These are phyloP conservation scores for Cylloceria caligata DNA, from an alignment of 2,888 invertebrate species.

Conservation along the genomic window DNA sequence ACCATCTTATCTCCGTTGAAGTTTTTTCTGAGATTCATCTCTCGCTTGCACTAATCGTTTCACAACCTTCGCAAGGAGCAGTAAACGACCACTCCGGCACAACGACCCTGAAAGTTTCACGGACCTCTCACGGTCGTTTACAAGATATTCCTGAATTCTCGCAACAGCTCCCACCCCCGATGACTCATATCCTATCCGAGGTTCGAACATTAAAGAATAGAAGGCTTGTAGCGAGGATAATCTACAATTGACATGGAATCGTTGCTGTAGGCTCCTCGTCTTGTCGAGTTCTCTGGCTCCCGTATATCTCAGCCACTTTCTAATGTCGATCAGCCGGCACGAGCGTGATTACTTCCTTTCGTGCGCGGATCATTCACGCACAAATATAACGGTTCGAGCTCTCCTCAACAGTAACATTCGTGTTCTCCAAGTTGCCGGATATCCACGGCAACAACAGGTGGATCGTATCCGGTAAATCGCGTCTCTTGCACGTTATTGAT, in stretches of 20 bases:
- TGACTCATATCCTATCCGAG: neutral
- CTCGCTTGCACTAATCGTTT: neutral
- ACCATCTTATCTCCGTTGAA: neutral
- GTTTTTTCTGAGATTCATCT: neutral
- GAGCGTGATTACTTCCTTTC: constrained; percentile 60
- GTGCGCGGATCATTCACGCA: constrained; percentile 32
- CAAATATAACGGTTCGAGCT: constrained; percentile 37
- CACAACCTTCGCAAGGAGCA: neutral
- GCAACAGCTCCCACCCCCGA: neutral
- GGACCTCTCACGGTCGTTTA: neutral
- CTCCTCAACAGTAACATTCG: neutral
- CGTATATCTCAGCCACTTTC: constrained; percentile 55
- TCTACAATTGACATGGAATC: neutral
- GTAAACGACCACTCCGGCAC: neutral
- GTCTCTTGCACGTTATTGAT: neutral
- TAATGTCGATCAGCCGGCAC: constrained; percentile 59
- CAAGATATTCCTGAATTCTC: neutral
- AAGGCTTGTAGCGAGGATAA: neutral
- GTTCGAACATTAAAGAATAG: neutral
- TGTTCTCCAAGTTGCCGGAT: neutral
- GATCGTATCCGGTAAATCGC: neutral
- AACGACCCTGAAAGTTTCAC: constrained; percentile 2
- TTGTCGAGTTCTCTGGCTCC: neutral
- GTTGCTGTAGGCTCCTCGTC: neutral
- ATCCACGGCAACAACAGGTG: neutral